Conservation (phyloP, 2,113 vertebrate species). For the Oryzias celebensis region DNA sequence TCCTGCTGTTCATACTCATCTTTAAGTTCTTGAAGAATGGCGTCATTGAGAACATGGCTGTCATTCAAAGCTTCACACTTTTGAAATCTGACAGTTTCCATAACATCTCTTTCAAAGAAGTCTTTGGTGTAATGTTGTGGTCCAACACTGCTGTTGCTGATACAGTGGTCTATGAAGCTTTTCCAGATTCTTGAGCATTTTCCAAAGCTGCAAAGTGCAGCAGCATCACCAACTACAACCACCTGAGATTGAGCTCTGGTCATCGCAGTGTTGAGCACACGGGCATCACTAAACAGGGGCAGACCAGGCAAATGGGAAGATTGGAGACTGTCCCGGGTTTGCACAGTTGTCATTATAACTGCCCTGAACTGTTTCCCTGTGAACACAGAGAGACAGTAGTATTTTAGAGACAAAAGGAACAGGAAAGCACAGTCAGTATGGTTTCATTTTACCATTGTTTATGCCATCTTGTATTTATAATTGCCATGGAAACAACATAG, state of each 20-base stretch:
- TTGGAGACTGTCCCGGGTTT: slow-evolving; percentile 77
- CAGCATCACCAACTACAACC: slow-evolving; percentile 83
- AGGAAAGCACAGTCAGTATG: too few species aligned
- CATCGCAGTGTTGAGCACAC: slow-evolving; percentile 89
- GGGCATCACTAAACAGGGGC: slow-evolving; percentile 85
- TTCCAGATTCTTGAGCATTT: slow-evolving; percentile 88
- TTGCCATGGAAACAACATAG: not conserved
- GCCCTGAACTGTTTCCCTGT: slow-evolving; percentile 88
- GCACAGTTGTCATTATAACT: slow-evolving; percentile 84
- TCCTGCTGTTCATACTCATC: slow-evolving; percentile 45
- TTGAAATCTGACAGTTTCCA: slow-evolving; percentile 69
- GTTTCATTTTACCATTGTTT: too few species aligned
- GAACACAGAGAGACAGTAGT: slow-evolving; percentile 20
- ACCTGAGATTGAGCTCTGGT: slow-evolving; percentile 88
- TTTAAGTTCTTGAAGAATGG: slow-evolving; percentile 80
- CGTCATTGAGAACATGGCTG: slow-evolving; percentile 60
- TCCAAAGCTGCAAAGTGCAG: slow-evolving; percentile 85
- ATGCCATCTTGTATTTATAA: too few species aligned
- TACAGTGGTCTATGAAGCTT: slow-evolving; percentile 82
- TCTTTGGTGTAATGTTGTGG: slow-evolving; percentile 76
- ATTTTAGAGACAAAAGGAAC: not conserved
- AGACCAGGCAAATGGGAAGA: slow-evolving; percentile 63
- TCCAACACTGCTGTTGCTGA: slow-evolving; percentile 63
- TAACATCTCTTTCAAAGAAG: slow-evolving; percentile 79
- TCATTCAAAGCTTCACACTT: slow-evolving; percentile 35